Evolutionary conservation across 2,113 vertebrate species (phyloP).

Genomic region (Engystomops pustulosus): DNA sequence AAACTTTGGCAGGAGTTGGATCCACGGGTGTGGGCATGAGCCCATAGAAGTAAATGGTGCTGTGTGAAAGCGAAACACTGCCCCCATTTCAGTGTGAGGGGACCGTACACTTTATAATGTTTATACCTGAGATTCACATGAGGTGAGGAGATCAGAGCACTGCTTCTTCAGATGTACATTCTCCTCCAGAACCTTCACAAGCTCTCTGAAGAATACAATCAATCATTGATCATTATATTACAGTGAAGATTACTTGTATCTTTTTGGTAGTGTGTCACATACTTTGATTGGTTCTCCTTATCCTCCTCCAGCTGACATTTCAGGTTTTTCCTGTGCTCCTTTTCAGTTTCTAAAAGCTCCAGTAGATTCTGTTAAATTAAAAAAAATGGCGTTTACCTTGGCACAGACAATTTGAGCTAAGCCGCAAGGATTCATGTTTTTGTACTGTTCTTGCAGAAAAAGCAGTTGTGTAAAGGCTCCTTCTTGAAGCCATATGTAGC

Average conservation of each 20-base stretch:
- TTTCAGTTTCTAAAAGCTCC: conserved; percentile 81
- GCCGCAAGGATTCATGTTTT: too few species aligned
- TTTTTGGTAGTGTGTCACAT: conserved; percentile 52
- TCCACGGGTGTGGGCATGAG: too few species aligned
- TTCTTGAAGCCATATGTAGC: too few species aligned
- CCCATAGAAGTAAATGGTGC: too few species aligned
- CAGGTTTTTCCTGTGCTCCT: conserved; percentile 79
- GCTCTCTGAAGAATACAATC: conserved; percentile 79
- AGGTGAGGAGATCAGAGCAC: conserved; percentile 72
- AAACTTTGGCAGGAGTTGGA: too few species aligned
- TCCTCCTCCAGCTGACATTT: conserved; percentile 86
- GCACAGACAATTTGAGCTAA: too few species aligned
- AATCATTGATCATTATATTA: neutral
- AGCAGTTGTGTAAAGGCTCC: too few species aligned
- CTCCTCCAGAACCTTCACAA: conserved; percentile 79
- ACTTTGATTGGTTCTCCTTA: conserved; percentile 90
- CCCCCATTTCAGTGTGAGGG: too few species aligned
- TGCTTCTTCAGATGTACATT: conserved; percentile 81
- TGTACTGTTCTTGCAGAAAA: too few species aligned
- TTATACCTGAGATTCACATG: conserved; percentile 85
- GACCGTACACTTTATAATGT: too few species aligned
- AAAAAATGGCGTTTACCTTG: too few species aligned
- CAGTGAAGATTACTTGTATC: neutral
- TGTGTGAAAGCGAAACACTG: too few species aligned
- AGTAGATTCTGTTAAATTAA: conserved; percentile 77